phyloP scores from a whole-genome alignment of 2,113 vertebrate species.

The Pangasianodon hypophthalmus region DNA sequence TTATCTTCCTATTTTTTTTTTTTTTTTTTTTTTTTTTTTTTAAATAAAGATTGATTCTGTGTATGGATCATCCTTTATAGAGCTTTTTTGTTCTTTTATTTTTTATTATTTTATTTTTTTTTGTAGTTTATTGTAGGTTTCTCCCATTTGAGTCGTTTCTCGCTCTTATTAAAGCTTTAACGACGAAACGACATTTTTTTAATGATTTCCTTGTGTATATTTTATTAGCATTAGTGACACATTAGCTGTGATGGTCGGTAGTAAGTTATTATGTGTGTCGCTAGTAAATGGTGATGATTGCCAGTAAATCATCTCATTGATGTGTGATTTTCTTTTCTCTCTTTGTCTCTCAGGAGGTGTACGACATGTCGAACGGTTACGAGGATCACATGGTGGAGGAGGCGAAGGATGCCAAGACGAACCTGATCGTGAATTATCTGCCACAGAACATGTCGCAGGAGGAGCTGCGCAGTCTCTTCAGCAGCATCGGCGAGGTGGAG shows the following conservation, averaged over 20 bases:
- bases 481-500: conserved; percentile 96
- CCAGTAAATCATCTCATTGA: neutral
- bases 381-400: conserved; percentile 99
- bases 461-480: conserved; percentile 93
- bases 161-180: neutral
- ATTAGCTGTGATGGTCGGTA: neutral
- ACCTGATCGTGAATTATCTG: conserved; percentile 97
- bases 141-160: neutral
- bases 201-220: neutral
- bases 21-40: neutral
- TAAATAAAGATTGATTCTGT: neutral
- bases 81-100: neutral
- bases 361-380: conserved; percentile 98
- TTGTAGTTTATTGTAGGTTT: neutral
- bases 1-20: too few species aligned
- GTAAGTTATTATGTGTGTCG: too few species aligned
- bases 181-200: neutral
- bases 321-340: neutral
- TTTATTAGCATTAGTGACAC: too few species aligned
- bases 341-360: conserved; percentile 75
- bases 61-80: too few species aligned
- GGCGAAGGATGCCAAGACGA: conserved; percentile 91
- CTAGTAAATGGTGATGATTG: too few species aligned
- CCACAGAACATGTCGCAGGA: conserved; percentile 98
- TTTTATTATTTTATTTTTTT: neutral